Conservation (phyloP, 2,888 invertebrate species). For the Labia minor region DNA sequence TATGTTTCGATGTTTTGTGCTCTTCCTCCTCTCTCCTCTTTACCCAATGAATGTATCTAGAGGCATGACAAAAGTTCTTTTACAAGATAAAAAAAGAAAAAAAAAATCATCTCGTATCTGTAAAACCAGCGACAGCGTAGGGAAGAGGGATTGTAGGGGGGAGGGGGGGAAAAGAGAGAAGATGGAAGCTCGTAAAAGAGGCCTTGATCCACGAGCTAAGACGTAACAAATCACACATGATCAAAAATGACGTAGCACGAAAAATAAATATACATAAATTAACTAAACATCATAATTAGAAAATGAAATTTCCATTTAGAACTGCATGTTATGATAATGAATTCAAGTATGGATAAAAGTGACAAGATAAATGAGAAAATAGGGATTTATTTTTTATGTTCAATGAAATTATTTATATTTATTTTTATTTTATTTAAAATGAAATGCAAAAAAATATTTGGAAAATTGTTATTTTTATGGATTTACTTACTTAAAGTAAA, state of each 20-base stretch:
- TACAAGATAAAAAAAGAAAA: not conserved
- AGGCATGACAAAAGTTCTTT: not conserved
- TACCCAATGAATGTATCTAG: too few species aligned
- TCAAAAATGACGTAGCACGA: not conserved
- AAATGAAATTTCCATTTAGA: not conserved
- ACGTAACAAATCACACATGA: not conserved
- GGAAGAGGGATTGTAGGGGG: too few species aligned
- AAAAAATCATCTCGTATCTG: constrained; percentile 3
- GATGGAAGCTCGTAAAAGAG: not conserved
- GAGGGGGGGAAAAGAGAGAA: not conserved
- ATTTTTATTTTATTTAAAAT: too few species aligned
- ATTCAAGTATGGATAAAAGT: not conserved
- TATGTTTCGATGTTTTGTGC: not conserved
- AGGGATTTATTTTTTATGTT: not conserved
- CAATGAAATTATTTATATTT: not conserved
- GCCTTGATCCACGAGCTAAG: not conserved
- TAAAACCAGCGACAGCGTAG: not conserved
- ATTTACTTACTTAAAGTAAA: too few species aligned
- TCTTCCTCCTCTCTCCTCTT: not conserved
- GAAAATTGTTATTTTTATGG: too few species aligned
- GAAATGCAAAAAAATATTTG: too few species aligned
- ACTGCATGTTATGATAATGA: not conserved
- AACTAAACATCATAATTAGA: not conserved
- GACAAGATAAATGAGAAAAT: not conserved
- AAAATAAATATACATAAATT: not conserved